Base-by-base conservation (phyloP, 35 echinoderm and acorn worm species). In the Lytechinus variegatus region DNA sequence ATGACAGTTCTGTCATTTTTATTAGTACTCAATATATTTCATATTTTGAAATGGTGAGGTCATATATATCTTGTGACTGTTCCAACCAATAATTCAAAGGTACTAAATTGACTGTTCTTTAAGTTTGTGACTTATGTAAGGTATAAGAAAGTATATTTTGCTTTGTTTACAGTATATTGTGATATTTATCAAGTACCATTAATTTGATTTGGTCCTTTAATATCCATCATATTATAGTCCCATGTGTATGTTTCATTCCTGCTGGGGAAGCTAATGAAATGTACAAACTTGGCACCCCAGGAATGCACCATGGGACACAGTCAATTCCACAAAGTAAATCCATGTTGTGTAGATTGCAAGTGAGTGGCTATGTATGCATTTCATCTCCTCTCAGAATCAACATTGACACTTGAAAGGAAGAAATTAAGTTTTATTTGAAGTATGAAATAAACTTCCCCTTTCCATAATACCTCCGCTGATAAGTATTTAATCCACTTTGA, bases 241-340 rank as follows among this genome's bases (percentile, higher is more conserved):
- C 88, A 28, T 90, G 88, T 90, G 88, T n/a, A n/a, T n/a, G n/a
- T n/a, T n/a, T 44, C 88, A 90, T 10, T 90, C 88, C 14, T 52
- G 88, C 28, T 51, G 88, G 88, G 29, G 28, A 51, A 16, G 52
- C 88, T 90, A 90, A 90, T 90, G 88, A 90, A 90, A 90, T 90
- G 88, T 90, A 90, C 88, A 90, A 90, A 90, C 88, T 33, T 90
- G 88, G 88, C 88, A 52, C 88, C n/a, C 29, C 88, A 33, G 88
- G 88, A 90, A 90, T 90, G 88, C 27, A 12, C 88, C 10, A 21
- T 54, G 52, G 88, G 88, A 44, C 16, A 33, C n/a, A 54, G 88
- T 54, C 88, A 90, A 90, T 90, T 90, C 52, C 88, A 21, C 88
- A 14, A 90, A 90, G 88, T 90, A 90, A 90, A 44, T 54, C 88